phyloP scores from a whole-genome alignment of 1,140 invertebrate species.

The Euwallacea similis region DNA sequence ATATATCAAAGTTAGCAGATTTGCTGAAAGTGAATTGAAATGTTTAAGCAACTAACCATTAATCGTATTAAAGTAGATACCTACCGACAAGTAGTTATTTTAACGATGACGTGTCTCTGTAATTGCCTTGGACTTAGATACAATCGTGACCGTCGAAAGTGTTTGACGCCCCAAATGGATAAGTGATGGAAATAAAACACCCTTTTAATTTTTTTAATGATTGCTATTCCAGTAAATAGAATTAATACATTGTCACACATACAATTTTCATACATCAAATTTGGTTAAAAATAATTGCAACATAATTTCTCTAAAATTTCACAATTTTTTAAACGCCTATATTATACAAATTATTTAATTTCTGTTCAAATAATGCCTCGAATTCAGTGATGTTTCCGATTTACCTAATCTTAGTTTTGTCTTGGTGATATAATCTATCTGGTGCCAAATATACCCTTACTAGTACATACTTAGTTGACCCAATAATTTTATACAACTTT shows the following conservation, averaged over 20 bases:
- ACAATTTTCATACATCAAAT: constrained; percentile 52
- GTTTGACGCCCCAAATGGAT: too few relatives aligned
- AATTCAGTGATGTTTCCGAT: constrained; percentile 46
- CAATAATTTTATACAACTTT: too few relatives aligned
- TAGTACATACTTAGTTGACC: neutral
- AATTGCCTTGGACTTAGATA: too few relatives aligned
- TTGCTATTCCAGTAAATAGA: constrained; percentile 53
- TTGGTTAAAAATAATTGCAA: constrained; percentile 49
- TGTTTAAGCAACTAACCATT: too few relatives aligned
- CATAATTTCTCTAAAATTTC: constrained; percentile 42
- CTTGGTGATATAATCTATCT: neutral
- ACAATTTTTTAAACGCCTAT: constrained; percentile 44
- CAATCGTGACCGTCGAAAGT: too few relatives aligned
- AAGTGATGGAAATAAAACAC: neutral
- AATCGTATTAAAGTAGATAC: too few relatives aligned
- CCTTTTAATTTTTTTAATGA: constrained; percentile 45
- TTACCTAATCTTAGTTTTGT: constrained; percentile 26
- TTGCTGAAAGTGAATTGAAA: too few relatives aligned
- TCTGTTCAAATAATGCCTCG: constrained; percentile 45
- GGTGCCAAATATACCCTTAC: neutral
- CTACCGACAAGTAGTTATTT: too few relatives aligned
- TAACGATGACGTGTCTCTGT: too few relatives aligned
- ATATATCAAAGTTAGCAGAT: too few relatives aligned
- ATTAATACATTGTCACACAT: constrained; percentile 52
- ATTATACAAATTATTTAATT: constrained; percentile 49